These are phyloP conservation scores for Boleophthalmus pectinirostris DNA, from an alignment of 2,113 vertebrate species.

Conservation along the genomic window DNA sequence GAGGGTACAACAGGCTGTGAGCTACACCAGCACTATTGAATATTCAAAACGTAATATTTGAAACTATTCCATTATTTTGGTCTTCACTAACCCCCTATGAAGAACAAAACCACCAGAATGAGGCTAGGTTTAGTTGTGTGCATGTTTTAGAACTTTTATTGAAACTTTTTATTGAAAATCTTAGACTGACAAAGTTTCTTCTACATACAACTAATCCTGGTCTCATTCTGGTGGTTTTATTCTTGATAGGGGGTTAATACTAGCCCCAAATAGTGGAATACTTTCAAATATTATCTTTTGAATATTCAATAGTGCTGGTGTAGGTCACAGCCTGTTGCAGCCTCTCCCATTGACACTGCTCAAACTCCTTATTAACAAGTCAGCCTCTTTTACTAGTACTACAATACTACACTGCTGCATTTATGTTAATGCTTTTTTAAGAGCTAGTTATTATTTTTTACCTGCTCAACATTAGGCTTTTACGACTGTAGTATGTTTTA, in stretches of 20 bases:
- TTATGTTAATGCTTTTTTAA: no score
- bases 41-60: neutral
- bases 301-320: neutral
- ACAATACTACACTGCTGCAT: no score
- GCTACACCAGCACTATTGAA: neutral
- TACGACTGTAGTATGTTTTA: no score
- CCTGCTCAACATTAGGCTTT: no score
- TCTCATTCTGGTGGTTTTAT: neutral
- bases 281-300: neutral
- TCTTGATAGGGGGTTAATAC: neutral
- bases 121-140: neutral
- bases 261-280: neutral
- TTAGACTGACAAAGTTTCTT: no score
- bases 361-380: conserved; percentile 10
- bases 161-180: no score
- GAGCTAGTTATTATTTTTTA: no score
- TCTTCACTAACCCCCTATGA: neutral
- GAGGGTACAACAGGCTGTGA: neutral
- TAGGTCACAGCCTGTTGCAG: neutral
- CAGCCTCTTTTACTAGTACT: conserved; percentile 8
- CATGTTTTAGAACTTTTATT: no score
- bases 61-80: neutral
- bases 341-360: neutral
- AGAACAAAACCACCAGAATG: neutral
- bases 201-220: neutral